phyloP scores from a whole-genome alignment of 1,140 invertebrate genomes.

The Drosophila elegans region DNA sequence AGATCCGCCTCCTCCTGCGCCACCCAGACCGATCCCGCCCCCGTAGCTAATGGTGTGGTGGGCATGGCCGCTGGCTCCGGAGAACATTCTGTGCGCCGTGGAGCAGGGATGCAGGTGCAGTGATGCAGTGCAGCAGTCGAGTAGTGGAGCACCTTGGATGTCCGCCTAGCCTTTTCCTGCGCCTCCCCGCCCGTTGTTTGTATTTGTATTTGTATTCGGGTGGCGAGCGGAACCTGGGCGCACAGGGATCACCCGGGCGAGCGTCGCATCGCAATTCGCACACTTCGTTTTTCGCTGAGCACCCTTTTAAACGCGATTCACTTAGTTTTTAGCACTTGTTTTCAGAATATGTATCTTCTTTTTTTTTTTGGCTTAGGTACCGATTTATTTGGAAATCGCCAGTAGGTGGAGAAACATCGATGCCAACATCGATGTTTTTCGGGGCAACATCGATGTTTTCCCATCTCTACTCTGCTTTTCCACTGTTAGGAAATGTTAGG shows the following conservation, averaged over 20 bases:
- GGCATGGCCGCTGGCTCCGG: conserved; percentile 40
- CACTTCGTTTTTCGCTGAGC: not conserved
- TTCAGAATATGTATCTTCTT: conserved; percentile 64
- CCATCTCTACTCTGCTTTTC: too few relatives aligned
- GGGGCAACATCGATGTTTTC: too few relatives aligned
- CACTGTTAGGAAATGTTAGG: too few relatives aligned
- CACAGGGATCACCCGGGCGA: conserved; percentile 36
- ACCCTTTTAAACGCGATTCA: conserved; percentile 29
- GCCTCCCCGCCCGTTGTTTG: conserved; percentile 42
- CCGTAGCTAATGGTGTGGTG: conserved; percentile 43
- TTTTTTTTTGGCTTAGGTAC: conserved; percentile 35
- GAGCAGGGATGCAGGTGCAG: too few relatives aligned
- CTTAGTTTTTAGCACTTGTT: conserved; percentile 47
- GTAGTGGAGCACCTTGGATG: conserved; percentile 23
- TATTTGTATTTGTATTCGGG: conserved; percentile 13
- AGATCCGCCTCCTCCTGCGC: conserved; percentile 1
- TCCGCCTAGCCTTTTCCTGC: conserved; percentile 11
- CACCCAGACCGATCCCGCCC: conserved; percentile 32
- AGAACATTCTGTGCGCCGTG: conserved; percentile 40
- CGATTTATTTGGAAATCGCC: too few relatives aligned
- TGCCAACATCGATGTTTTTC: too few relatives aligned
- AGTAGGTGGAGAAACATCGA: too few relatives aligned
- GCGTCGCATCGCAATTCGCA: conserved; percentile 26
- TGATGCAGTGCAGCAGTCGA: not conserved
- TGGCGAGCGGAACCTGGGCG: conserved; percentile 18